These are phyloP conservation scores for Catocala sponsa DNA, from an alignment of 2,888 invertebrate species.

Conservation along the genomic window DNA sequence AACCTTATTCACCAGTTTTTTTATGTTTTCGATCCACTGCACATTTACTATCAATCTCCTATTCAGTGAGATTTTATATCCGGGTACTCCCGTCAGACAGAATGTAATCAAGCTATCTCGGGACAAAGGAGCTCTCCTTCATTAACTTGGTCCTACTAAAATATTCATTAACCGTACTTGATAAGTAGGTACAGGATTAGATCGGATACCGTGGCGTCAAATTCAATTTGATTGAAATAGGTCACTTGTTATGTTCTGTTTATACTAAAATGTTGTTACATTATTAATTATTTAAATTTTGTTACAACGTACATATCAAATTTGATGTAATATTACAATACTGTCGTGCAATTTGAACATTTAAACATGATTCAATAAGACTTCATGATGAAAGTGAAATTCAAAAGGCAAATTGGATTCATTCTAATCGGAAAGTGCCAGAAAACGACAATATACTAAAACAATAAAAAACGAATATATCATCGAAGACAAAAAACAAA, in stretches of 20 bases:
- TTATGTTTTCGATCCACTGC: conserved; percentile 3
- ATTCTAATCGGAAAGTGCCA: no score
- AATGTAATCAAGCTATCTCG: conserved; percentile 77
- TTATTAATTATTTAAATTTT: not conserved
- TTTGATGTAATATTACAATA: no score
- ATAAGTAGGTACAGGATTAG: conserved; percentile 51
- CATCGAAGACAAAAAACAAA: not conserved
- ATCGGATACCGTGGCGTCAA: conserved; percentile 31
- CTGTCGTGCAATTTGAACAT: no score
- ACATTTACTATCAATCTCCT: conserved; percentile 14
- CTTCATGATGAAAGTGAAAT: no score
- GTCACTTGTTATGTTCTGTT: conserved; percentile 14
- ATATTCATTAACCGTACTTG: conserved; percentile 78
- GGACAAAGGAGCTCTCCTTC: conserved; percentile 82
- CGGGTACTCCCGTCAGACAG: conserved; percentile 57
- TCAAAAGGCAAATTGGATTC: no score
- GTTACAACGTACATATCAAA: no score
- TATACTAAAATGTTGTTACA: not conserved
- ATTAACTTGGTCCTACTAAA: conserved; percentile 80
- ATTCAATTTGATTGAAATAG: conserved; percentile 23
- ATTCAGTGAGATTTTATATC: conserved; percentile 55
- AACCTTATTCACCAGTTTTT: not conserved
- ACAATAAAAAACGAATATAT: not conserved
- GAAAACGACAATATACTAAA: no score
- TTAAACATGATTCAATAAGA: no score